Conservation (phyloP, 2,797 vertebrate genomes). For the Sebastes diaconus region DNA sequence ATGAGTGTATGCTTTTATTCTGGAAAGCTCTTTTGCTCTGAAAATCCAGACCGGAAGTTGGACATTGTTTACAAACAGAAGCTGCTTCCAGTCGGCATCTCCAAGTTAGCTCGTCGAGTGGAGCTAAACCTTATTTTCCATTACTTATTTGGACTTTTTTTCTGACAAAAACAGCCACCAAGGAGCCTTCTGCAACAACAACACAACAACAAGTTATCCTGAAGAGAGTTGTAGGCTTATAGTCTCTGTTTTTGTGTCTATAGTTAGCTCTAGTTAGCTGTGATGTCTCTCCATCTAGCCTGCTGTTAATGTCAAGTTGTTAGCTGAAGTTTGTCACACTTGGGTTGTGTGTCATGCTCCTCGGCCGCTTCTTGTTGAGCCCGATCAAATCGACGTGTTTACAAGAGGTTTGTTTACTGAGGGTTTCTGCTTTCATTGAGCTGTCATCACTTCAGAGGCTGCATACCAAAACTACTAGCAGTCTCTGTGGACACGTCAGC, state of each 20-base stretch:
- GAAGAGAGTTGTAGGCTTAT: neutral
- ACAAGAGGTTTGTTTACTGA: neutral
- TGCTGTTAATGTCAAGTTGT: too few relatives aligned
- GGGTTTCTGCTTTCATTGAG: neutral
- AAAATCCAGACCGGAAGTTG: conserved; percentile 41
- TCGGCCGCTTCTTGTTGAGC: conserved; percentile 29
- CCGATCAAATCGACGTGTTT: conserved; percentile 8
- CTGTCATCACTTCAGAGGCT: neutral
- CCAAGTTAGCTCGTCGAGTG: neutral
- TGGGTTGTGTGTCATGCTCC: conserved; percentile 45
- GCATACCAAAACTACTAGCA: neutral
- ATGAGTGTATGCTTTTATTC: conserved; percentile 25
- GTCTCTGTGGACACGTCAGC: neutral
- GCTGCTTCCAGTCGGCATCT: conserved; percentile 3
- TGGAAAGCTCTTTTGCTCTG: conserved; percentile 19
- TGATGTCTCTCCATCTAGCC: neutral
- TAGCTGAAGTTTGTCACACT: neutral
- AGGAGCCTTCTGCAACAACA: rapidly evolving
- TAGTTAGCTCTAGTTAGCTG: neutral
- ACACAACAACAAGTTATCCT: rapidly evolving
- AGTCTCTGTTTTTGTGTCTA: neutral
- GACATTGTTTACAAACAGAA: conserved; percentile 58
- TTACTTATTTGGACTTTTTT: neutral
- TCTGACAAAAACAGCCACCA: rapidly evolving
- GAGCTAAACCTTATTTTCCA: neutral